Evolutionary conservation across 2,888 invertebrate genomes (phyloP).

Genomic region (Theodoxus fluviatilis): DNA sequence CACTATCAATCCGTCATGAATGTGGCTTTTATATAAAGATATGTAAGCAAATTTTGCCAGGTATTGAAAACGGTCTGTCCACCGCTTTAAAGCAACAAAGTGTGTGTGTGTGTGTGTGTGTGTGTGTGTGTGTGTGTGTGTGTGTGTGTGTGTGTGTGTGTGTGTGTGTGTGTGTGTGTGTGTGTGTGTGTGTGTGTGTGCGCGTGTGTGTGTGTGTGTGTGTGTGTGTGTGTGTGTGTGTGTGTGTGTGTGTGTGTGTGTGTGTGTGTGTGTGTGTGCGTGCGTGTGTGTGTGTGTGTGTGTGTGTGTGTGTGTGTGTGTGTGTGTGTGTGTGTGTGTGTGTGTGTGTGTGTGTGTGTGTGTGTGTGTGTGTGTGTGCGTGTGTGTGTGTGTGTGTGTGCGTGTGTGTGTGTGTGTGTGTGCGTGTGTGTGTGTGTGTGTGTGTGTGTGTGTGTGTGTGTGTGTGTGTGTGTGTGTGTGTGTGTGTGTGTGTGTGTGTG

Average conservation of each 20-base stretch:
- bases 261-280: background rate
- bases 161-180: constrained; percentile 15
- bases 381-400: background rate
- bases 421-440: background rate
- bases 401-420: background rate
- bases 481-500: background rate
- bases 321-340: background rate
- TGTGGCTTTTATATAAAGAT: too few species aligned
- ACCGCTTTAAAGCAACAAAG: too few species aligned
- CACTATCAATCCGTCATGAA: too few species aligned
- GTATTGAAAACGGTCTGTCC: too few species aligned
- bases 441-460: background rate
- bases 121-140: background rate
- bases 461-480: background rate
- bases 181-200: background rate
- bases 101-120: constrained; percentile 6
- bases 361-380: background rate
- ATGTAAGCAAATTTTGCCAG: too few species aligned
- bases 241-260: constrained; percentile 1
- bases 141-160: constrained; percentile 14
- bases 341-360: background rate
- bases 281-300: constrained; percentile 6
- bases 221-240: background rate
- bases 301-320: background rate
- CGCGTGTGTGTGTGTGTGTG: background rate